These are phyloP conservation scores for Myocastor coypus DNA, from an alignment of 2,113 vertebrate species.

Conservation along the genomic window DNA sequence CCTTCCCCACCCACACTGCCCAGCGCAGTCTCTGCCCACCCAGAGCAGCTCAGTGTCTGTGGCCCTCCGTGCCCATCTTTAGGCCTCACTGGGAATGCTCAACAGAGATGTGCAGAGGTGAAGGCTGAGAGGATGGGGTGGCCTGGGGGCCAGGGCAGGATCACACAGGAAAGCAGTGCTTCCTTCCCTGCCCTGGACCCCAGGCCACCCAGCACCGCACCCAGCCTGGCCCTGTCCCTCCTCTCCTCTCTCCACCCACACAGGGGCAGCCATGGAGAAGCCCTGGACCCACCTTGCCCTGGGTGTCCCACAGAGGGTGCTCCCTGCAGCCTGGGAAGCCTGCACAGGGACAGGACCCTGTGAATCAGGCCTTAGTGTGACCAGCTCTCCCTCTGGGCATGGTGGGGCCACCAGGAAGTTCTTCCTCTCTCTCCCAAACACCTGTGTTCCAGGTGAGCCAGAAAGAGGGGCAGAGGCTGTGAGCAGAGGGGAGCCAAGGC, in stretches of 20 bases:
- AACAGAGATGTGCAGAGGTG: background rate
- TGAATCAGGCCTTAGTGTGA: background rate
- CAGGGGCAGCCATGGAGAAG: too few species aligned
- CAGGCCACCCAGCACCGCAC: too few species aligned
- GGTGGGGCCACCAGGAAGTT: background rate
- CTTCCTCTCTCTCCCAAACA: background rate
- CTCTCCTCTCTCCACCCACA: background rate
- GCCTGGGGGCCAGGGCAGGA: background rate
- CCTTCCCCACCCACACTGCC: background rate
- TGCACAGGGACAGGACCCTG: background rate
- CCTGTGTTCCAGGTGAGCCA: background rate
- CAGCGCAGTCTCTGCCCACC: background rate
- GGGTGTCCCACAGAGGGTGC: background rate
- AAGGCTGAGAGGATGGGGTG: background rate
- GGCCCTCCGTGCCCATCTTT: too few species aligned
- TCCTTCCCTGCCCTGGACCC: background rate
- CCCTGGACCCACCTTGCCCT: background rate
- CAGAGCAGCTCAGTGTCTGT: too few species aligned
- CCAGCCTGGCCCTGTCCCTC: too few species aligned
- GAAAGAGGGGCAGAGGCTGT: background rate
- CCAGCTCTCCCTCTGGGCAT: background rate
- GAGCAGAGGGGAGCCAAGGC: background rate
- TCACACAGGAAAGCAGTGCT: background rate
- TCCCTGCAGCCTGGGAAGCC: background rate
- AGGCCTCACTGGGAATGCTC: background rate